Base-by-base conservation (phyloP, 2,797 vertebrate species). In the Sylvilagus floridanus region DNA sequence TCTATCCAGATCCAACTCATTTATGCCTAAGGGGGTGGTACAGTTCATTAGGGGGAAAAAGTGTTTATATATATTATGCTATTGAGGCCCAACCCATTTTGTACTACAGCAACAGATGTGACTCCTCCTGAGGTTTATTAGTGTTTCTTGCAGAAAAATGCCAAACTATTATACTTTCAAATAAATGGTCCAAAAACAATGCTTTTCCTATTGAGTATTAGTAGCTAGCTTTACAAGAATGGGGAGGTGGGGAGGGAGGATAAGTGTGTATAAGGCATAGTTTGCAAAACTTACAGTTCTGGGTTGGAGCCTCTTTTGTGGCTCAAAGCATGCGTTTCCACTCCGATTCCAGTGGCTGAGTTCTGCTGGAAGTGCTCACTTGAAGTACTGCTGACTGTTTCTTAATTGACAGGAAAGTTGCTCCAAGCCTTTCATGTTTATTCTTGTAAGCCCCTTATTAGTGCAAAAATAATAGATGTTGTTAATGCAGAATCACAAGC, bases 41-140 rank as follows among this genome's bases (percentile, higher is more conserved):
- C 96, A 97, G 98, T 98, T 98, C 98, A 98, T 98, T 98, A 98
- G 97, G 97, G 98, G 97, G 97, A 97, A 97, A 98, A 97, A 98
- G 97, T 97, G 97, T 98, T 98, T 98, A 97, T 98, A 94, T 97
- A 97, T 97, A 97, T 73, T 90, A 98, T 97, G 96, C 96, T 97
- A 88, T 65, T 97, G 92, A 97, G 96, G 96, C 97, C 95, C 97
- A 95, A 82, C 97, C 97, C 97, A 26, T 96, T 96, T 95, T 97
- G 96, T 89, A 81, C 60, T 86, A 78, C 93, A 98, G 97, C 98
- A 98, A 98, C 97, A 98, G 98, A 98, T 98, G 97, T 96, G 96
- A 97, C 95, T 96, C 86, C 89, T 98, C 96, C 95, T 97, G 96
- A 94, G 97, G 93, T 98, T 97, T 98, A 95, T 79, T 97, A 95